phyloP scores from a whole-genome alignment of 2,113 vertebrate genomes.

The Hiodon alosoides region DNA sequence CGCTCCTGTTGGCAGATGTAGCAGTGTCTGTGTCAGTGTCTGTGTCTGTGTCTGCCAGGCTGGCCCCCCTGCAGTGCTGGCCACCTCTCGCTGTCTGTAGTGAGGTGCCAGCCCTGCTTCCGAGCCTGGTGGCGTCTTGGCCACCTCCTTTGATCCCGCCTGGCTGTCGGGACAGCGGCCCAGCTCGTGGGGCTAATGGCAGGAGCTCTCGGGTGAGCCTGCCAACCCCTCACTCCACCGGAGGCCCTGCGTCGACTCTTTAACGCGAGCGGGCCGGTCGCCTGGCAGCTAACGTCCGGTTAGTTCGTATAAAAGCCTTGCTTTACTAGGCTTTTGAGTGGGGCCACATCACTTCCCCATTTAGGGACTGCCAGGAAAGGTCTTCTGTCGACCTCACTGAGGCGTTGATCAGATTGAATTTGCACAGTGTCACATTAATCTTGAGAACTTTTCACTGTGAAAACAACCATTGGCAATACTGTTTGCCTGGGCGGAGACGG shows the following conservation, averaged over 20 bases:
- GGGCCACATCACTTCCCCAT: too few species aligned
- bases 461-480: too few species aligned
- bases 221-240: constrained; percentile 5
- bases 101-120: background rate
- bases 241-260: background rate
- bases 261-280: background rate
- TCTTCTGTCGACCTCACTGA: too few species aligned
- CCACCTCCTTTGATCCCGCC: background rate
- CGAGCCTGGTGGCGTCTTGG: background rate
- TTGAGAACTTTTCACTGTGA: too few species aligned
- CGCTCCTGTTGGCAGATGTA: too few species aligned
- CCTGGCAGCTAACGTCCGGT: background rate
- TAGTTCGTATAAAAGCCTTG: background rate
- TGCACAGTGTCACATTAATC: too few species aligned
- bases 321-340: background rate
- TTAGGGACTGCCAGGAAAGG: too few species aligned
- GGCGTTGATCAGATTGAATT: too few species aligned
- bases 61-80: background rate
- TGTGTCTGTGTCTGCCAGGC: too few species aligned
- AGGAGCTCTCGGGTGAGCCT: background rate
- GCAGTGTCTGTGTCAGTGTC: background rate
- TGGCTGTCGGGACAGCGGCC: background rate
- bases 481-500: too few species aligned
- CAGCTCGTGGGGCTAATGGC: constrained; percentile 2
- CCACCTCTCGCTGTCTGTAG: background rate